Conservation (phyloP, 2,797 vertebrate genomes). For the Geotrypetes seraphini region DNA sequence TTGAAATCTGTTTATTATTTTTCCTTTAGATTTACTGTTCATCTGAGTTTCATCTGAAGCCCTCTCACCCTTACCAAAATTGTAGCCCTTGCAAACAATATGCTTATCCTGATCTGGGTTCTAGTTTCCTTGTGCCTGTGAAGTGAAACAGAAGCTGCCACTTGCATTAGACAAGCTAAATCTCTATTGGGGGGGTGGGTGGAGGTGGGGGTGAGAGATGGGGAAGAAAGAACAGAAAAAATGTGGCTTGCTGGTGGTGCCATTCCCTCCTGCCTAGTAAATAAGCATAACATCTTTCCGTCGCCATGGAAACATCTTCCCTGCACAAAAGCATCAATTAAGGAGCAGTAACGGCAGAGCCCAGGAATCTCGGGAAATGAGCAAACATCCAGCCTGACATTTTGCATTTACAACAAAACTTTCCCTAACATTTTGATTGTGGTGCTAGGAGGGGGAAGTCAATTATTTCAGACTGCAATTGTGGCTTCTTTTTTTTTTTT, state of each 20-base stretch:
- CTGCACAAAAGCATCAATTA: constrained; percentile 29
- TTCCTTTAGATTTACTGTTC: no score
- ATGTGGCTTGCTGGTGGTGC: constrained; percentile 41
- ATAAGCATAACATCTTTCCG: constrained; percentile 47
- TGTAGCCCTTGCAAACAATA: no score
- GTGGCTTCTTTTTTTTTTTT: no score
- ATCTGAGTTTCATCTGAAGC: no score
- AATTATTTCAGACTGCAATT: constrained; percentile 9
- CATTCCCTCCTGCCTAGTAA: constrained; percentile 45
- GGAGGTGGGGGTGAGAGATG: no score
- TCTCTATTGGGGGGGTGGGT: constrained; percentile 16
- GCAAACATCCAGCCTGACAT: constrained; percentile 27
- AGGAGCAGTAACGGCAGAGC: constrained; percentile 19
- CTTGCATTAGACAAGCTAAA: constrained; percentile 41
- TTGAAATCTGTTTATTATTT: no score
- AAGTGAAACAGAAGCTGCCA: no score
- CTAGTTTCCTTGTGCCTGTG: no score
- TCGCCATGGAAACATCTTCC: constrained; percentile 50
- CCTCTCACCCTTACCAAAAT: no score
- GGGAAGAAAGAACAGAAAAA: constrained; percentile 24
- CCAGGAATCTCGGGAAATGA: constrained; percentile 26
- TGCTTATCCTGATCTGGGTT: no score
- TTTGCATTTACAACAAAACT: constrained; percentile 16
- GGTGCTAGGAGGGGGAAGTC: no score
- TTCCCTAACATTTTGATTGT: constrained; percentile 8